Percentiles rank a stretch among this genome's conserved stretches.
phyloP scores from a whole-genome alignment of 23 tunicate species.

The Halocynthia aurantium region DNA sequence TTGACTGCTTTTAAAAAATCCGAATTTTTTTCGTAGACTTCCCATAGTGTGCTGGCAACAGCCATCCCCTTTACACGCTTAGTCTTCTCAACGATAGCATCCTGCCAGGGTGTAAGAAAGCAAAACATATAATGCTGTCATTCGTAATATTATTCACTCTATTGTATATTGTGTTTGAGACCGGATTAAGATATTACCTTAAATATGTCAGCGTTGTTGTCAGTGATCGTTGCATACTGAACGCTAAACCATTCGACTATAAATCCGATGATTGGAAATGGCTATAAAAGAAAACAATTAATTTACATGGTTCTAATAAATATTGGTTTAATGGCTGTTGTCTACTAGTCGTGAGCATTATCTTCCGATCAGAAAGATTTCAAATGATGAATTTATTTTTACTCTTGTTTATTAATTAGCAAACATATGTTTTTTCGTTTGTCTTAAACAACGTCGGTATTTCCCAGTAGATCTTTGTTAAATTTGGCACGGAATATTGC shows the following conservation, averaged over 20 bases:
- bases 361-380: too few relatives aligned
- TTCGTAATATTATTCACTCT: background rate
- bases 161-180: background rate
- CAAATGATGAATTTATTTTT: too few relatives aligned
- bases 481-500: too few relatives aligned
- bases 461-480: too few relatives aligned
- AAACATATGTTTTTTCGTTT: too few relatives aligned
- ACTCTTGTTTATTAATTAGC: too few relatives aligned
- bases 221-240: conserved; percentile 13
- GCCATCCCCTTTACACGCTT: conserved; percentile 3
- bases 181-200: background rate
- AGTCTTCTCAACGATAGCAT: background rate
- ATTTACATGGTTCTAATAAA: too few relatives aligned
- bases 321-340: too few relatives aligned
- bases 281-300: too few relatives aligned
- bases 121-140: background rate
- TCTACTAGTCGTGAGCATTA: too few relatives aligned
- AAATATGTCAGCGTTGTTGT: conserved; percentile 19
- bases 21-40: conserved; percentile 1
- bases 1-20: background rate
- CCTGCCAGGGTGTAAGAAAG: background rate
- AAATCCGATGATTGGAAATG: conserved; percentile 8
- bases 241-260: conserved; percentile 20
- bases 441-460: too few relatives aligned
- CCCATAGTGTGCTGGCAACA: conserved; percentile 7